Base-by-base conservation (phyloP, 2,888 invertebrate genomes). In the Heteropelma amictum region DNA sequence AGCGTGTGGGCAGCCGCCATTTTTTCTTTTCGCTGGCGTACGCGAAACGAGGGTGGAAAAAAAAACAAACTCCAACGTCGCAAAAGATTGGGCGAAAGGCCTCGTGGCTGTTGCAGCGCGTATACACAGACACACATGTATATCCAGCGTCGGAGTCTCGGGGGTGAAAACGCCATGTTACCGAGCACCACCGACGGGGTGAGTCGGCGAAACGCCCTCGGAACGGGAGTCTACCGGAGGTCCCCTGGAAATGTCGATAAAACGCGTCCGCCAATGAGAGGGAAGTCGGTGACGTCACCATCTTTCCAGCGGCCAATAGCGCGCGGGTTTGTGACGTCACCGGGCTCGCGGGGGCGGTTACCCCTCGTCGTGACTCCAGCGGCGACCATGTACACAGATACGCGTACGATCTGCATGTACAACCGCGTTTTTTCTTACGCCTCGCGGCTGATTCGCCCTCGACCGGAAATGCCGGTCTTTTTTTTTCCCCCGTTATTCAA, bases 171-270 rank as follows among this genome's bases (percentile, higher is more conserved):
- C 78, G 75, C 75, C 71, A 75, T 75, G 74, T 72, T 75, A 72
- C 30, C 6, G 26, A 10, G 42, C n/a, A 28, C 23, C 40, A 71
- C 54, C 60, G 30, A 12, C 53, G 26, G 28, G 40, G 54, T 30
- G 51, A 51, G 51, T 30, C 65, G 56, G 71, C 63, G 71, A 71
- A 75, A 75, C 75, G 75, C 75, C 75, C 75, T 67, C 75, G 75
- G 45, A 63, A 67, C 78, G 72, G 76, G 69, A 75, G 12, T 6
- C 77, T 78, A 77, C 79, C 33, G 33, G 77, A 77, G 78, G 76
- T 74, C 61, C 38, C 54, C 83, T 83, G 86, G 86, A 87, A 88
- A 87, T 87, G 87, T 88, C 87, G 87, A 88, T 87, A 88, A 87
- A 87, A 87, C 85, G 84, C 82, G 85, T 85, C 82, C 83, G 84